phyloP scores from a whole-genome alignment of 2,113 vertebrate genomes.

The chimpanzee (Pan troglodytes) region NHGRI_mPanTro3-v2.1_pri NC_072404.2:139328001-139328500 shows the following conservation, averaged over 20 bases:
- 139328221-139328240: not conserved
- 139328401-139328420: accelerated
- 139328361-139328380: not conserved
- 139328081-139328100: not conserved
- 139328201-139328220: not conserved
- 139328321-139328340: not conserved
- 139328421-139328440: not conserved
- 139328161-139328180: not conserved
- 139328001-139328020: not conserved
- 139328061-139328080: not conserved
- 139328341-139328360: not conserved
- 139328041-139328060: not conserved
- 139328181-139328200: conserved; percentile 5
- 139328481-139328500: not conserved
- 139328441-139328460: not conserved
- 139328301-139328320: not conserved
- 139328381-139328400: not conserved
- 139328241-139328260: not conserved
- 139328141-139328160: not conserved
- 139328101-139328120: not conserved
- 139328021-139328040: not conserved
- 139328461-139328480: not conserved
- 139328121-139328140: not conserved
- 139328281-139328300: not conserved
- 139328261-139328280: not conserved